These are phyloP conservation scores for Clarias platycephalus DNA, from an alignment of 2,797 vertebrate species.

Conservation along the genomic window DNA sequence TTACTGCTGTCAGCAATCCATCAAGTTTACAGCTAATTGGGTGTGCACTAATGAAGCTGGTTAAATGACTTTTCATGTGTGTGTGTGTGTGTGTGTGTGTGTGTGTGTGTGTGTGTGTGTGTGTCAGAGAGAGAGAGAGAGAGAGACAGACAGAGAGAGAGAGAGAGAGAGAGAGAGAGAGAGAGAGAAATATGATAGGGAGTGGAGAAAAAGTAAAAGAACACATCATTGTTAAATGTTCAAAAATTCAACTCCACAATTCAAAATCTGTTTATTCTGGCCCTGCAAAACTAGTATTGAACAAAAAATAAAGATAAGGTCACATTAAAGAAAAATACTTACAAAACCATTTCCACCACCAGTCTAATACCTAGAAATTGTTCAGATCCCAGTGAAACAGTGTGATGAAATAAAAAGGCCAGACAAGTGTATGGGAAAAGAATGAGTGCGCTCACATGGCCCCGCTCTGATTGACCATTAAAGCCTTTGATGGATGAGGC, in stretches of 20 bases:
- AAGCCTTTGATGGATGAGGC: conserved; percentile 99
- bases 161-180: conserved; percentile 22
- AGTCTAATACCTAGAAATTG: conserved; percentile 68
- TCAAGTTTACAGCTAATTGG: conserved; percentile 99
- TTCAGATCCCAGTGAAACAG: conserved; percentile 95
- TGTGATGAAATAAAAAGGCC: conserved; percentile 98
- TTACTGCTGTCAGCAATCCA: conserved; percentile 98
- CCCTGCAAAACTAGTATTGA: not conserved
- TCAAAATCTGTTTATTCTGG: not conserved
- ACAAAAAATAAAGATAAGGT: conserved; percentile 33
- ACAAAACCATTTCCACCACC: conserved; percentile 63
- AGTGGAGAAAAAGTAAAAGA: conserved; percentile 10
- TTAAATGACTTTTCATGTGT: conserved; percentile 94
- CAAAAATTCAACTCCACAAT: not conserved
- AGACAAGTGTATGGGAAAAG: conserved; percentile 91
- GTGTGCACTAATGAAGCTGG: conserved; percentile 99
- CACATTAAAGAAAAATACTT: conserved; percentile 22
- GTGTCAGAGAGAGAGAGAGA: not conserved
- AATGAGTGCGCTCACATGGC: conserved; percentile 97
- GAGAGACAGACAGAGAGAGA: conserved; percentile 13
- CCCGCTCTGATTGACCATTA: conserved; percentile 99
- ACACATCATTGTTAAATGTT: conserved; percentile 56
- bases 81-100: not conserved
- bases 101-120: no score
- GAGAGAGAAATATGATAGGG: not conserved